Evolutionary conservation across 2,888 invertebrate species (phyloP).

Genomic region (Polydrusus tereticollis): DNA sequence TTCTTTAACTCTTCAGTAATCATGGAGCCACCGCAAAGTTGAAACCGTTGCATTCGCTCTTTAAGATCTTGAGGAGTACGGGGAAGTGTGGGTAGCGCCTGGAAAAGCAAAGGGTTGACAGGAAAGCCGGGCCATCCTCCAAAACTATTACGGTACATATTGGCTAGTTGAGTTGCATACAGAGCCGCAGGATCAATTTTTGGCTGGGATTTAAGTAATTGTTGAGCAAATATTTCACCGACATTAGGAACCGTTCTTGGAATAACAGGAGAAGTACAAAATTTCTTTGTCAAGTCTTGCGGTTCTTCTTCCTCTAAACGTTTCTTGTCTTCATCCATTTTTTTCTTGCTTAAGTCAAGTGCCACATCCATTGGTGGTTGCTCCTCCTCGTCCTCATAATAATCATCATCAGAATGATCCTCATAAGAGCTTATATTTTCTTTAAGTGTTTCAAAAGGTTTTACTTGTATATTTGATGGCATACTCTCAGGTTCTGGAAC

Average conservation of each 20-base stretch:
- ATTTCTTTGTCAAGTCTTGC: slow-evolving; percentile 68
- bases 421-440: slow-evolving; percentile 63
- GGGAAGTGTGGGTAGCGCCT: slow-evolving; percentile 68
- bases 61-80: slow-evolving; percentile 78
- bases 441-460: slow-evolving; percentile 74
- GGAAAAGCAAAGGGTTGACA: slow-evolving; percentile 76
- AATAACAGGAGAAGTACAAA: slow-evolving; percentile 58
- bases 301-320: slow-evolving; percentile 59
- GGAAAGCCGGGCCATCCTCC: slow-evolving; percentile 70
- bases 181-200: slow-evolving; percentile 74
- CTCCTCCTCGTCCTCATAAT: slow-evolving; percentile 55
- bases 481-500: slow-evolving; percentile 12
- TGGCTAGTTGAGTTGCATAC: slow-evolving; percentile 74
- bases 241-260: slow-evolving; percentile 53
- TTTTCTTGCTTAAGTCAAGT: slow-evolving; percentile 87
- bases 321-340: slow-evolving; percentile 53
- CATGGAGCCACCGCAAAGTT: slow-evolving; percentile 79
- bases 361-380: slow-evolving; percentile 69
- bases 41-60: slow-evolving; percentile 76
- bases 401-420: slow-evolving; percentile 63
- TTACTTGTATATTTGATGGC: slow-evolving; percentile 65
- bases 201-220: slow-evolving; percentile 73
- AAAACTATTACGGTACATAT: slow-evolving; percentile 72
- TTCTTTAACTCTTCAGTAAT: slow-evolving; percentile 67
- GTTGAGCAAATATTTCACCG: slow-evolving; percentile 74